phyloP scores from a whole-genome alignment of 2,113 vertebrate genomes.

The Ornithorhynchus anatinus region DNA sequence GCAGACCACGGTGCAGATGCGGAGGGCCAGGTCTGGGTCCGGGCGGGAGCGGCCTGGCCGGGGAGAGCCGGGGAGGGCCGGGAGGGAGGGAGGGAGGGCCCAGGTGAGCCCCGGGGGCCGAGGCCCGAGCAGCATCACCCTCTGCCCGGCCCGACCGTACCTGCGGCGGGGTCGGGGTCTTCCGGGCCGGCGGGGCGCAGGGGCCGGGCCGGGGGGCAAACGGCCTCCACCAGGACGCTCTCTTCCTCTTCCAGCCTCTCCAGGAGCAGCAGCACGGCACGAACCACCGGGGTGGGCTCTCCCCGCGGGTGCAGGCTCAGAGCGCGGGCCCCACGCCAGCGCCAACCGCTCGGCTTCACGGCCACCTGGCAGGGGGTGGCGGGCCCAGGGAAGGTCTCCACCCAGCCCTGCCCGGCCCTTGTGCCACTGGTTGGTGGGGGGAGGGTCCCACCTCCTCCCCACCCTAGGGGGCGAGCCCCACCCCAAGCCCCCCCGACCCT shows the following conservation, averaged over 20 bases:
- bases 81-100: neutral
- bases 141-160: too few relatives aligned
- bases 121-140: too few relatives aligned
- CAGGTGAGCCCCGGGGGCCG: neutral
- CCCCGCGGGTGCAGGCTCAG: constrained; percentile 29
- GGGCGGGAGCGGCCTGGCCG: constrained; percentile 4
- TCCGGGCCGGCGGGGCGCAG: neutral
- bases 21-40: constrained; percentile 62
- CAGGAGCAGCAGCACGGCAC: constrained; percentile 32
- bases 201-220: constrained; percentile 50
- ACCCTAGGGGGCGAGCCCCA: neutral
- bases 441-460: neutral
- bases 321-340: constrained; percentile 38
- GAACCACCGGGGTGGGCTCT: constrained; percentile 36
- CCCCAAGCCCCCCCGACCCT: neutral
- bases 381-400: neutral
- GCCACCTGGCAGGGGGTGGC: constrained; percentile 51
- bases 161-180: constrained; percentile 12
- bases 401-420: too few relatives aligned
- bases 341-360: constrained; percentile 58
- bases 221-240: constrained; percentile 65
- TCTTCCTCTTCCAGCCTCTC: constrained; percentile 69
- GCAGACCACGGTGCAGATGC: constrained; percentile 71
- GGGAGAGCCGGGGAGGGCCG: constrained; percentile 7
- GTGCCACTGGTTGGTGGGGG: too few relatives aligned